Evolutionary conservation across 2,113 vertebrate species (phyloP), one percentile per base, ranked within the genome.

Genomic region (Callospermophilus lateralis): DNA sequence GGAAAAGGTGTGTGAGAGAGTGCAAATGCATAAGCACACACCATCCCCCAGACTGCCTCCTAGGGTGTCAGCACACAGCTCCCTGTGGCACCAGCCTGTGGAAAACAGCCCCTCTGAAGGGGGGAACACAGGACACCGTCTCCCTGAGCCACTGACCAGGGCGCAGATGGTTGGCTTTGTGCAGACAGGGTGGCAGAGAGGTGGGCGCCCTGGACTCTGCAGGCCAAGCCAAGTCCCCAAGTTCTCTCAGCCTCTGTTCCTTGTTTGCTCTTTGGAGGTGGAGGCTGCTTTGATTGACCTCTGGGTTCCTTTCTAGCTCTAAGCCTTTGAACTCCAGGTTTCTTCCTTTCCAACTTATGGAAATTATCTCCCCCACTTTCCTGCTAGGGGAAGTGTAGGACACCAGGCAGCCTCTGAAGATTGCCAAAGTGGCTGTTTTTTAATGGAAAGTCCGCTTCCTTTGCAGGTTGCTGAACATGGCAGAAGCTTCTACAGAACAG

Each of bases 391-490:
- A 97, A 97, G 94, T 92, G 3, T 28, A 92, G 96, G 95, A 96
- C 93, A 97, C 96, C 95, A 96, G 92, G 39, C 93, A 92, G 93
- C 96, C 96, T 97, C 96, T 92, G 76, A 68, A 39, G 80, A 51
- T 89, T 97, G 97, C 96, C 97, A 97, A 92, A 92, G 92, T 67
- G 87, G 93, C 87, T 86, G 86, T 42, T 92, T 97, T 90, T 95
- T 96, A 96, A 87, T 98, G 98, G 97, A 96, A 97, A 97, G 94
- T 94, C 94, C 48, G 96, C 94, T 97, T 97, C 97, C 98, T 97
- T 97, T 92, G 97, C 72, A 42, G 87, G 94, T 95, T 97, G 97
- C 97, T 97, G 93, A 96, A 95, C 97, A 92, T 45, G 97, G 95
- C 96, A 93, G 83, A 96, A 97, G 84, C 80, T 97, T 94, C 86